Conservation (phyloP, 2,113 vertebrate species). For the Pelvicachromis taeniatus region DNA sequence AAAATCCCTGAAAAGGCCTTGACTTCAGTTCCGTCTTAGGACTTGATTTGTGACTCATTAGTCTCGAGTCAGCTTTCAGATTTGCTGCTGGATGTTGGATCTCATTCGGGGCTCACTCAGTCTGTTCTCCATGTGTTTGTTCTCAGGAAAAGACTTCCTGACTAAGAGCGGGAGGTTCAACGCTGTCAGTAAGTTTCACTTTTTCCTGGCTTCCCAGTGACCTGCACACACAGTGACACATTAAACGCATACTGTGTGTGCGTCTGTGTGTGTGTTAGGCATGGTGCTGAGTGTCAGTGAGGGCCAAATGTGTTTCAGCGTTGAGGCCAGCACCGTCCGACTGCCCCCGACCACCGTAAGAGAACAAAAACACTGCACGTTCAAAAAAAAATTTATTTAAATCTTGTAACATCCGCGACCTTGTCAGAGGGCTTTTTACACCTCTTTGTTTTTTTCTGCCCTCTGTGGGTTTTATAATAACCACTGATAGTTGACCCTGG, state of each 20-base stretch:
- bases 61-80: no score
- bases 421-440: not conserved
- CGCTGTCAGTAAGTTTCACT: constrained; percentile 82
- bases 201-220: not conserved
- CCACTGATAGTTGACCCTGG: not conserved
- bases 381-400: not conserved
- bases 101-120: no score
- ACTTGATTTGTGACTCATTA: no score
- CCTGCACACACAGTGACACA: not conserved
- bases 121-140: not conserved
- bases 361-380: not conserved
- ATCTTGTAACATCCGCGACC: accelerated
- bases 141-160: constrained; percentile 82
- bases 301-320: constrained; percentile 79
- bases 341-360: constrained; percentile 78
- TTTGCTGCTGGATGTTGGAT: no score
- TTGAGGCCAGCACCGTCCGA: constrained; percentile 75
- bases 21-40: no score
- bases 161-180: constrained; percentile 72
- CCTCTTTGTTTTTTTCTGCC: not conserved
- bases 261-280: constrained; percentile 61
- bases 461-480: not conserved
- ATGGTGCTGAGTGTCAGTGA: constrained; percentile 79
- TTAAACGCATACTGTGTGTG: not conserved
- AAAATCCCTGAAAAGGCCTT: no score